Percentiles rank a stretch among this genome's conserved stretches.
These are phyloP conservation scores for Stenodera caucasica DNA, from an alignment of 2,888 invertebrate species.

Conservation along the genomic window DNA sequence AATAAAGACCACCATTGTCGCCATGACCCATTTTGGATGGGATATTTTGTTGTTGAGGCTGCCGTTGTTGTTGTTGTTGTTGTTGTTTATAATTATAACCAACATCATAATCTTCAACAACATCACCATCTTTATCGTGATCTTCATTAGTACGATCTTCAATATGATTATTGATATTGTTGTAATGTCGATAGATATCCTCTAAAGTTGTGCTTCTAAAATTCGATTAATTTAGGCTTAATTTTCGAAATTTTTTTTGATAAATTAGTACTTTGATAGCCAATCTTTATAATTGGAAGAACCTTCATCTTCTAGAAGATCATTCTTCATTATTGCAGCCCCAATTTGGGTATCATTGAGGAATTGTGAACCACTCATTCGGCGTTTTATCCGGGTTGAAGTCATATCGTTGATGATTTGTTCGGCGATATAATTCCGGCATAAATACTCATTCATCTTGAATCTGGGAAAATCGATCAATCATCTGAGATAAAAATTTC, in stretches of 20 bases:
- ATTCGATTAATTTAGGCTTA: constrained; percentile 13
- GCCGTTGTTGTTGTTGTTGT: constrained; percentile 4
- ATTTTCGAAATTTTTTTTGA: too few relatives aligned
- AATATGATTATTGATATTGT: constrained; percentile 47
- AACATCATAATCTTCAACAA: constrained; percentile 63
- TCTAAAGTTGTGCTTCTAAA: constrained; percentile 71
- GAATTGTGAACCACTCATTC: constrained; percentile 50
- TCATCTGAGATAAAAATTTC: background rate
- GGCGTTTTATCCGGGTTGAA: constrained; percentile 54
- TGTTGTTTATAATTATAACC: constrained; percentile 54
- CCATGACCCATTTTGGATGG: constrained; percentile 38
- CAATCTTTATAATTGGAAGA: constrained; percentile 74
- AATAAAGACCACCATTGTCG: constrained; percentile 27
- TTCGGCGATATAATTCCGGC: constrained; percentile 73
- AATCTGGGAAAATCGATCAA: constrained; percentile 55
- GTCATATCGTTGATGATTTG: constrained; percentile 70
- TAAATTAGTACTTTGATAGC: constrained; percentile 69
- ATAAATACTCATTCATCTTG: constrained; percentile 79
- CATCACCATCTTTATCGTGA: constrained; percentile 50
- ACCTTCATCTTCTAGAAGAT: constrained; percentile 68
- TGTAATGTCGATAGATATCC: constrained; percentile 69
- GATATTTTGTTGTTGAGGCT: constrained; percentile 10
- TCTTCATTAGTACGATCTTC: constrained; percentile 45
- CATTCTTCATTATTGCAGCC: constrained; percentile 51
- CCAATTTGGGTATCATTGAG: constrained; percentile 34